Evolutionary conservation across 2,113 vertebrate genomes (phyloP).

Genomic region (Crotalus viridis): DNA sequence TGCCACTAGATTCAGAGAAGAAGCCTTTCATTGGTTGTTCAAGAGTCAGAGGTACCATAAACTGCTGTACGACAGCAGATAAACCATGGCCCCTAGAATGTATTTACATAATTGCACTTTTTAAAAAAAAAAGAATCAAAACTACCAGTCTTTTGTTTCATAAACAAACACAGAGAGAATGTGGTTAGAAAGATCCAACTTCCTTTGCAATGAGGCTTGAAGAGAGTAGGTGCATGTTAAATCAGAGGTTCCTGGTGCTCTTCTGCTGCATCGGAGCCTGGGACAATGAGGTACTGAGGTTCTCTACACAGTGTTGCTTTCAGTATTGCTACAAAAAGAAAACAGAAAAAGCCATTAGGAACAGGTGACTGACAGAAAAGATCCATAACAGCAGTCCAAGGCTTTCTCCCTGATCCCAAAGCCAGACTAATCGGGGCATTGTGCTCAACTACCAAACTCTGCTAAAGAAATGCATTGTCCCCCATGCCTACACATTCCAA

Average conservation of each 20-base stretch:
- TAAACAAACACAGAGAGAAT: neutral
- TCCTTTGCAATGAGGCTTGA: neutral
- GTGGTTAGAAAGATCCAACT: neutral
- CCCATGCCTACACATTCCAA: neutral
- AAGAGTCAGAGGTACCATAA: slow-evolving; percentile 23
- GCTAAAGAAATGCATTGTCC: neutral
- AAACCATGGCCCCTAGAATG: slow-evolving; percentile 2
- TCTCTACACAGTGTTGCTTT: slow-evolving; percentile 15
- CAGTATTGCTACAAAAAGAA: slow-evolving; percentile 13
- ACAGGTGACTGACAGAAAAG: neutral
- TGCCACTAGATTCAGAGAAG: neutral
- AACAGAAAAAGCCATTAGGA: slow-evolving; percentile 16
- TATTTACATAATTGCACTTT: slow-evolving; percentile 28
- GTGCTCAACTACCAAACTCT: neutral
- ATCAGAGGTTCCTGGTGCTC: neutral
- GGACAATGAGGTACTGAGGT: slow-evolving; percentile 28
- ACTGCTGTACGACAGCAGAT: slow-evolving; percentile 43
- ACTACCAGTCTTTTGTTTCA: neutral
- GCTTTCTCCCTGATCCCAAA: neutral
- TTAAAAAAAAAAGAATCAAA: neutral
- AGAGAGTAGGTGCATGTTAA: neutral
- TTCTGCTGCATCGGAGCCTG: slow-evolving; percentile 11
- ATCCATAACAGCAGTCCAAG: neutral
- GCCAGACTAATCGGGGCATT: neutral
- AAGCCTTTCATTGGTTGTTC: slow-evolving; percentile 25